Evolutionary conservation across 2,888 invertebrate species (phyloP).

Genomic region (Leptarthrus brevirostris): DNA sequence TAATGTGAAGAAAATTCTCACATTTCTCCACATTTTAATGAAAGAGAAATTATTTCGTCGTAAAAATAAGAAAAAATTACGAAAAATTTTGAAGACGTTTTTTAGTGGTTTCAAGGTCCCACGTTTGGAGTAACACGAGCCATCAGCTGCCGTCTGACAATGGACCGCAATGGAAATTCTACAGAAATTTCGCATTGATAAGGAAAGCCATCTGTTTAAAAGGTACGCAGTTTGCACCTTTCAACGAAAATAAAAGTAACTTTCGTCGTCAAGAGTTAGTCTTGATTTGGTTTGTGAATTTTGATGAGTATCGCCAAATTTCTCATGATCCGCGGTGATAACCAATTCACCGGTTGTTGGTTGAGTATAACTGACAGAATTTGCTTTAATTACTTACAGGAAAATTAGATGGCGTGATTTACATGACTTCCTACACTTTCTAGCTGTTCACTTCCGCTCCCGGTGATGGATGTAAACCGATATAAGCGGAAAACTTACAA

Average conservation of each 20-base stretch:
- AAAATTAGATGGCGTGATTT: not conserved
- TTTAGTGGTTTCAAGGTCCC: slow-evolving; percentile 28
- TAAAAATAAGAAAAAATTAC: slow-evolving; percentile 16
- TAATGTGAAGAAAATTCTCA: slow-evolving; percentile 58
- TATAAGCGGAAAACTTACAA: too few species aligned
- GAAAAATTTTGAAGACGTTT: slow-evolving; percentile 23
- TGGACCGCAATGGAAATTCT: slow-evolving; percentile 17
- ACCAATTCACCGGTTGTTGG: not conserved
- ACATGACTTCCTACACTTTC: slow-evolving; percentile 3
- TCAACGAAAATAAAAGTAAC: not conserved
- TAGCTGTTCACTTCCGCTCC: slow-evolving; percentile 1
- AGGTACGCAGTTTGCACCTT: slow-evolving; percentile 31
- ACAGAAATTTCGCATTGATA: not conserved
- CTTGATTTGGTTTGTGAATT: slow-evolving; percentile 10
- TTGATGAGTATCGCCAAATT: not conserved
- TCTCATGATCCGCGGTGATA: not conserved
- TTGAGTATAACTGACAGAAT: not conserved
- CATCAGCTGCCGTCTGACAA: slow-evolving; percentile 6
- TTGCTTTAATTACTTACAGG: slow-evolving; percentile 1
- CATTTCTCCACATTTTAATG: slow-evolving; percentile 53
- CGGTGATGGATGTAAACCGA: slow-evolving; percentile 3
- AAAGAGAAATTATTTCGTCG: slow-evolving; percentile 46
- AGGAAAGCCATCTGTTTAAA: slow-evolving; percentile 4
- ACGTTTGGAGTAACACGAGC: not conserved
- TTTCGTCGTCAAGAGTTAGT: slow-evolving; percentile 12